Percentiles rank a stretch among this genome's conserved stretches.
Evolutionary conservation across 2,888 invertebrate genomes (phyloP).

Genomic region (Nephrotoma flavescens): DNA sequence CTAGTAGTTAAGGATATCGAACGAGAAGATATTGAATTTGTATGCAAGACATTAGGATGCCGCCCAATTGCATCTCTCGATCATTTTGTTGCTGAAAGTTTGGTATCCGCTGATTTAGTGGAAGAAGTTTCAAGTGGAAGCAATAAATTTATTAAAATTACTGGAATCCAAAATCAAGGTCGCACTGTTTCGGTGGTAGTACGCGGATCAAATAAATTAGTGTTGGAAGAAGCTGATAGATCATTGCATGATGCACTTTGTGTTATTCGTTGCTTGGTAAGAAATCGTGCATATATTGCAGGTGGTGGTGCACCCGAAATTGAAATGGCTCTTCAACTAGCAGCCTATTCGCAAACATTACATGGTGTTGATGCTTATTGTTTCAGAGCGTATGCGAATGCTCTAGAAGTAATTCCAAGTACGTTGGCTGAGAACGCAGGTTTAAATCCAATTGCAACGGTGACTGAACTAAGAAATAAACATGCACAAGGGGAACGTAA

Average conservation of each 20-base stretch:
- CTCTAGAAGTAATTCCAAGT: slow-evolving; percentile 84
- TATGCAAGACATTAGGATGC: slow-evolving; percentile 88
- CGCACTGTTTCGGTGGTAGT: slow-evolving; percentile 86
- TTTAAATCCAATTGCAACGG: slow-evolving; percentile 84
- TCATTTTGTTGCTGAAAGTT: slow-evolving; percentile 86
- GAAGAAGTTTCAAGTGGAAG: slow-evolving; percentile 85
- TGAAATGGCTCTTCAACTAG: slow-evolving; percentile 74
- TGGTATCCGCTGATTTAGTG: slow-evolving; percentile 83
- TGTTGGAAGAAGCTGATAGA: slow-evolving; percentile 80
- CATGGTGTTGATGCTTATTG: slow-evolving; percentile 93
- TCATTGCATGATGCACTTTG: slow-evolving; percentile 83
- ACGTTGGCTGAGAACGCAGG: slow-evolving; percentile 82
- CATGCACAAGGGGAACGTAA: slow-evolving; percentile 77
- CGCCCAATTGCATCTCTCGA: slow-evolving; percentile 97
- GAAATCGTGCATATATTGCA: slow-evolving; percentile 78
- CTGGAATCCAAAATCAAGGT: slow-evolving; percentile 75
- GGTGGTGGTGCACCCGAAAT: slow-evolving; percentile 98
- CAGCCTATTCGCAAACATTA: slow-evolving; percentile 64
- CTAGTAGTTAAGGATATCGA: slow-evolving; percentile 98
- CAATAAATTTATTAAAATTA: slow-evolving; percentile 83
- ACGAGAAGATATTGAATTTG: slow-evolving; percentile 94
- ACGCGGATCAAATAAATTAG: slow-evolving; percentile 71
- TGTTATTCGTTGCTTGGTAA: slow-evolving; percentile 91
- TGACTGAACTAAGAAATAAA: slow-evolving; percentile 87
- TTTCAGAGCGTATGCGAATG: slow-evolving; percentile 87